Conservation (phyloP, 2,888 invertebrate genomes). For the Escarpia spicata region DNA sequence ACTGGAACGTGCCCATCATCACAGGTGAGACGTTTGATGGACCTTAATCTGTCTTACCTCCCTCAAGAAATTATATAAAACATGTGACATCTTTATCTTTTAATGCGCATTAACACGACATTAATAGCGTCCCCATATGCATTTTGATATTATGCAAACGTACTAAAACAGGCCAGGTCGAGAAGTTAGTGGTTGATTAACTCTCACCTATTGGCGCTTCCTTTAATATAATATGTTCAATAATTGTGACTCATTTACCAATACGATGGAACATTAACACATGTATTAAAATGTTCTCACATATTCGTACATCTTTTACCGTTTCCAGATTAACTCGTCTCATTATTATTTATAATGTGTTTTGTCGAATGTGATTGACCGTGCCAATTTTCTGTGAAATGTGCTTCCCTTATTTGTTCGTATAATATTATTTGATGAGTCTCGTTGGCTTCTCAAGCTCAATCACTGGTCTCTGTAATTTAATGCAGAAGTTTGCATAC, state of each 20-base stretch:
- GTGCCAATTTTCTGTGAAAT: neutral
- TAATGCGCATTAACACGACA: no score
- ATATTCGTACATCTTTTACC: no score
- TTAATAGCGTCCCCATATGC: no score
- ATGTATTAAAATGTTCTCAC: no score
- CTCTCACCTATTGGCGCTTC: no score
- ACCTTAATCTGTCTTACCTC: no score
- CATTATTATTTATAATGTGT: neutral
- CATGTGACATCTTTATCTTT: no score
- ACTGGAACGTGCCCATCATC: slow-evolving; percentile 25
- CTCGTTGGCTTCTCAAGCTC: neutral
- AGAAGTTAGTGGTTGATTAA: neutral
- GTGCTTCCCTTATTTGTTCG: neutral
- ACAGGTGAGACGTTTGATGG: neutral
- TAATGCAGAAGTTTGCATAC: neutral
- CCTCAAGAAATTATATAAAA: no score
- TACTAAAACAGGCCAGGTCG: neutral
- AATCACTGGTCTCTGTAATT: neutral
- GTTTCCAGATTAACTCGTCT: neutral
- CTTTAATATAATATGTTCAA: no score
- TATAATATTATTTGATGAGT: neutral
- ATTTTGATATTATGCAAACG: neutral
- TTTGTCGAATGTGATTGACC: neutral
- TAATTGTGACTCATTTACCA: no score
- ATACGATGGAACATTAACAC: no score